Evolutionary conservation across 2,797 vertebrate species (phyloP).

Genomic region (Poeciliopsis paucimaculata): DNA sequence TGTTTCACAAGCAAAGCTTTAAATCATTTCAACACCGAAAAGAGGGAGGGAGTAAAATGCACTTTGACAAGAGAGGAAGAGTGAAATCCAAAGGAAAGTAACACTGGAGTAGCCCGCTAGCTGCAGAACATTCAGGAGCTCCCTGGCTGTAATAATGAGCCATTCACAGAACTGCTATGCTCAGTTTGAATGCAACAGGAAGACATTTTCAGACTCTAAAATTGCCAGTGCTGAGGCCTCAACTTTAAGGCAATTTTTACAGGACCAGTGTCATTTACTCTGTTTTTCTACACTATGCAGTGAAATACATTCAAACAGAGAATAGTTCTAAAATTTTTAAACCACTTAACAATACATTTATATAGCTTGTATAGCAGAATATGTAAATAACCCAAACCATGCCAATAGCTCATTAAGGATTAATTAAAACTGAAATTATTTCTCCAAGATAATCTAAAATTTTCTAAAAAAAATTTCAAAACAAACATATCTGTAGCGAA

Average conservation of each 20-base stretch:
- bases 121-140: constrained; percentile 29
- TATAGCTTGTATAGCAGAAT: background rate
- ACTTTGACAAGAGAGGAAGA: constrained; percentile 44
- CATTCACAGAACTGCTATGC: constrained; percentile 34
- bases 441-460: background rate
- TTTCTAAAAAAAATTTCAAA: background rate
- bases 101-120: constrained; percentile 16
- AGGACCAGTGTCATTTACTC: background rate
- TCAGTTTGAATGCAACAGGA: constrained; percentile 27
- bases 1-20: constrained; percentile 39
- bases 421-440: background rate
- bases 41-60: constrained; percentile 42
- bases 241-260: constrained; percentile 10
- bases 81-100: constrained; percentile 14
- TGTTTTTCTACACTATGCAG: constrained; percentile 21
- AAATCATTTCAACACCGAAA: constrained; percentile 43
- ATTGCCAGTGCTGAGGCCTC: constrained; percentile 6
- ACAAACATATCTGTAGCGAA: background rate
- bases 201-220: constrained; percentile 6
- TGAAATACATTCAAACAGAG: constrained; percentile 26
- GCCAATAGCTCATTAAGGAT: background rate
- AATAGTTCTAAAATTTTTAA: background rate
- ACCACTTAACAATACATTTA: background rate
- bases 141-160: constrained; percentile 47
- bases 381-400: background rate